Evolutionary conservation across 2,113 vertebrate genomes (phyloP).

Genomic region (Psittacara wagleri): DNA sequence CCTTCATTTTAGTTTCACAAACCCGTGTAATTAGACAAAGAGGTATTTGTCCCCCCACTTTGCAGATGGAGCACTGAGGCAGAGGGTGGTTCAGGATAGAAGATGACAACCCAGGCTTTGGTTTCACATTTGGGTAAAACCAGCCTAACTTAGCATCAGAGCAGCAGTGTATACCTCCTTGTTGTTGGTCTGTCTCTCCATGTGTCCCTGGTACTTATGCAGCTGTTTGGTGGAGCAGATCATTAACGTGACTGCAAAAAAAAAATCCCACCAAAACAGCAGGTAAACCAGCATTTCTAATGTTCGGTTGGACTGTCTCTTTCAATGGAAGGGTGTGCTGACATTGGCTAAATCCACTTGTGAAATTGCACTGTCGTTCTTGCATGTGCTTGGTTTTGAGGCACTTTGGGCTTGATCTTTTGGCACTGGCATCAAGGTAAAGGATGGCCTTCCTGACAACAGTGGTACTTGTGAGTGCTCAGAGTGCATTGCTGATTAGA

Average conservation of each 20-base stretch:
- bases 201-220: background rate
- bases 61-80: background rate
- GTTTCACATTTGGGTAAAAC: background rate
- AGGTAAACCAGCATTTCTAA: background rate
- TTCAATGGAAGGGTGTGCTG: background rate
- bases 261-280: background rate
- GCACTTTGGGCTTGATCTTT: background rate
- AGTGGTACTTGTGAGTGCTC: background rate
- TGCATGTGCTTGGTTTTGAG: background rate
- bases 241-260: background rate
- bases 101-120: background rate
- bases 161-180: background rate
- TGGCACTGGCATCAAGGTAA: background rate
- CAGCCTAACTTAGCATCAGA: background rate
- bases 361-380: accelerated
- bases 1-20: background rate
- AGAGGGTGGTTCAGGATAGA: background rate
- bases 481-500: background rate
- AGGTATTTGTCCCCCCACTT: background rate
- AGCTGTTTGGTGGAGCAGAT: background rate
- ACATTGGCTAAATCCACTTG: background rate
- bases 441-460: background rate
- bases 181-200: background rate
- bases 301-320: background rate
- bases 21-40: background rate